A percentile compares a stretch with the other conserved stretches of the same genome.
These are phyloP conservation scores for Bos indicus DNA, from an alignment of 2,113 vertebrate genomes.

Conservation along the genomic window DNA sequence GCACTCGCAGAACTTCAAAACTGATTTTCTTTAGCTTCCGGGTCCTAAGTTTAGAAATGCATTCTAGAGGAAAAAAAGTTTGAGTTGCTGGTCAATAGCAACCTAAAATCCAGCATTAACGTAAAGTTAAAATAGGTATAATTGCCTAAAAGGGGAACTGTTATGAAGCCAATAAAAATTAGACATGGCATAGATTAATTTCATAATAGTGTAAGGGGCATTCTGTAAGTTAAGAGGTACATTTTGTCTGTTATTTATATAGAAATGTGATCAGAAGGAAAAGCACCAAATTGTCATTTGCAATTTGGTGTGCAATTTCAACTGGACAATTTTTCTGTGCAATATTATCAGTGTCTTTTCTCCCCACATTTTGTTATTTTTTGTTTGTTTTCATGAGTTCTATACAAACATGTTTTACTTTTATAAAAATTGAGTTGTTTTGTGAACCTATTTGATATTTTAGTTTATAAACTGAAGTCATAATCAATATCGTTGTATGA, in stretches of 20 bases:
- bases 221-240: background rate
- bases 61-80: background rate
- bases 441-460: background rate
- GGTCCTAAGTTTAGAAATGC: background rate
- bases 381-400: background rate
- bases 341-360: background rate
- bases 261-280: background rate
- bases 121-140: background rate
- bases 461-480: constrained; percentile 17
- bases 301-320: background rate
- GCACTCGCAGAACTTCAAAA: background rate
- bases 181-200: background rate
- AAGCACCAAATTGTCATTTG: background rate
- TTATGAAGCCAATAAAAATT: background rate
- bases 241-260: background rate
- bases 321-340: background rate
- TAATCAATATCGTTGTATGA: background rate
- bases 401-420: background rate
- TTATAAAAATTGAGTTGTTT: background rate
- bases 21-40: background rate
- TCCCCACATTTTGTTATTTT: background rate
- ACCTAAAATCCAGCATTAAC: background rate
- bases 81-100: background rate
- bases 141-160: background rate
- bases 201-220: background rate